Conservation (phyloP, 2,113 vertebrate species). For the Myiozetetes cayanensis region DNA sequence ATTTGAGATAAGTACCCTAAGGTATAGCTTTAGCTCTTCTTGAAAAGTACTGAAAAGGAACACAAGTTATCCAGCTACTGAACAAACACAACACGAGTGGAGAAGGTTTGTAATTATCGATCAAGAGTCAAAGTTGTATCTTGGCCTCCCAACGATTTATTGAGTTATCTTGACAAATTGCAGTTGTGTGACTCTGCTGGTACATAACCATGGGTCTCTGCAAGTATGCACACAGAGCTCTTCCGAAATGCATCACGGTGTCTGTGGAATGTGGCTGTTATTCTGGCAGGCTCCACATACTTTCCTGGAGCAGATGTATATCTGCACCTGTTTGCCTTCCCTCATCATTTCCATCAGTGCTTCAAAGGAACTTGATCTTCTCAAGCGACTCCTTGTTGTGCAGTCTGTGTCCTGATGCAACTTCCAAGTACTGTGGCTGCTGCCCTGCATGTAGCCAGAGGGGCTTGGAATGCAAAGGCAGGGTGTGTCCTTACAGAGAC, state of each 20-base stretch:
- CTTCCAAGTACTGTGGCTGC: background rate
- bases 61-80: background rate
- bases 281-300: background rate
- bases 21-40: background rate
- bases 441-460: rapidly evolving
- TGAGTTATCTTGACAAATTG: background rate
- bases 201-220: rapidly evolving
- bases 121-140: background rate
- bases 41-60: background rate
- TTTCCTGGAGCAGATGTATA: background rate
- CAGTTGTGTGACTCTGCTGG: background rate
- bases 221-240: background rate
- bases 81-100: background rate
- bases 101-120: background rate
- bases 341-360: background rate
- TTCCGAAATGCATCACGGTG: background rate
- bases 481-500: background rate
- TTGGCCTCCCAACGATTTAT: background rate
- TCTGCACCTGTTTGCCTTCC: constrained; percentile 10
- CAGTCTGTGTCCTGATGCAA: background rate
- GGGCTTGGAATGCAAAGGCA: background rate
- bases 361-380: background rate
- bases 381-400: rapidly evolving
- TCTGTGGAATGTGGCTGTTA: background rate
- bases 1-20: background rate